Evolutionary conservation across 1,140 invertebrate species (phyloP), one percentile per base, ranked within the genome.

Genomic region (Muscidifurax raptorellus): DNA sequence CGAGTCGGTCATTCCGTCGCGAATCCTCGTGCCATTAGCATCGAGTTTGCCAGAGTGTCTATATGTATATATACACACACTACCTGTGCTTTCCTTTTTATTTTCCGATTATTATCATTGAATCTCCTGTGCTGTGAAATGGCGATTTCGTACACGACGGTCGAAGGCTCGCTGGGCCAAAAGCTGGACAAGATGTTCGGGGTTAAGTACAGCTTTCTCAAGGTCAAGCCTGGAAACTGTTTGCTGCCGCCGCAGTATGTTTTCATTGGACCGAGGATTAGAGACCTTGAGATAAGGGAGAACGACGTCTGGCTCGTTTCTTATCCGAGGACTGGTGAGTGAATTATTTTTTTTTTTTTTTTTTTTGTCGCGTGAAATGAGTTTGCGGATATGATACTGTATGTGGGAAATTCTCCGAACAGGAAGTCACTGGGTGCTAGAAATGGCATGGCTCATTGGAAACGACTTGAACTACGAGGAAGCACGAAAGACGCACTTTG

Each of bases 341-440:
- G 72, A 13, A 66, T 66, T 86, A 71, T 36, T 40, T 47, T 85
- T 75, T 74, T 4, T 18, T 1, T 66, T 87, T 77, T 40, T 40
- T 66, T 84, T 75, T 77, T 9, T 27, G 7, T 66, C 22, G n/a
- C 25, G 64, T 27, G 12, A 15, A 66, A 18, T n/a, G 15, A 18
- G 15, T 15, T 66, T 66, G 9, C 25, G 22, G 2, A n/a, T 6
- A 18, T 59, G 52, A 36, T 36, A 36, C 5, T 36, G 9, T 36
- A 36, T 9, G 36, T 9, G 15, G 52, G 5, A 22, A 22, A 47
- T 59, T 59, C n/a, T 69, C 10, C 18, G 28, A 52, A n/a, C 87
- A 96, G 97, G 97, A 40, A 98, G 97, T 59, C 97, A 97, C 3
- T 98, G 97, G 97, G 94, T 95, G 12, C 97, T 97, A 91, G 97